Conservation (phyloP, 2,888 invertebrate genomes). For the Megalurothrips usitatus region DNA sequence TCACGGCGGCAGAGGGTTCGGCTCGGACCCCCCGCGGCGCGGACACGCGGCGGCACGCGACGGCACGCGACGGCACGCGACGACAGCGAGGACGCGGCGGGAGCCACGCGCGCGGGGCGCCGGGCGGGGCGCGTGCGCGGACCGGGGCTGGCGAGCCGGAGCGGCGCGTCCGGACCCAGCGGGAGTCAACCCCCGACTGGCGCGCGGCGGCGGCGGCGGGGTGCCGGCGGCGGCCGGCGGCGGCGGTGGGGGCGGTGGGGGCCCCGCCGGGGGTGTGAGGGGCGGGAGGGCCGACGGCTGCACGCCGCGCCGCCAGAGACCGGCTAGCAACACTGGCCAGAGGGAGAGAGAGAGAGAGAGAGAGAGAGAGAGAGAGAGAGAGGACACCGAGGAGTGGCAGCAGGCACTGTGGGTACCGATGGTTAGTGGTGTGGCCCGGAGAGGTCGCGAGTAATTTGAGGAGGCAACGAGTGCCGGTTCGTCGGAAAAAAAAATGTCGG, state of each 20-base stretch:
- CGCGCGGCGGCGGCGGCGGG: not conserved
- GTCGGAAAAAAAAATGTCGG: no score
- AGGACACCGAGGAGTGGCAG: no score
- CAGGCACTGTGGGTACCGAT: no score
- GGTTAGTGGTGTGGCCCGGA: no score
- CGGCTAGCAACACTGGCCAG: not conserved
- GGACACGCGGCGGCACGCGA: not conserved
- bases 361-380: no score
- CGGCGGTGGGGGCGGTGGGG: not conserved
- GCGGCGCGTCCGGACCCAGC: not conserved
- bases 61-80: not conserved
- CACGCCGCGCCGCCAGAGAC: not conserved
- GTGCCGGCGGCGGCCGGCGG: not conserved
- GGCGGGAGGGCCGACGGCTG: not conserved
- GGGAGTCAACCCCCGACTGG: conserved; percentile 11
- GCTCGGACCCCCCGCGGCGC: not conserved
- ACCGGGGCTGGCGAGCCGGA: not conserved
- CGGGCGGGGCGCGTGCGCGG: not conserved
- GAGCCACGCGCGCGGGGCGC: not conserved
- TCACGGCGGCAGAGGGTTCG: no score
- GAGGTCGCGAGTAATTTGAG: no score
- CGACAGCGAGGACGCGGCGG: not conserved
- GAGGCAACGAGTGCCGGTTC: no score
- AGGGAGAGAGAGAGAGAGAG: not conserved
- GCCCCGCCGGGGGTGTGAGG: not conserved